Evolutionary conservation across 2,888 invertebrate species (phyloP), one percentile per base, ranked within the genome.

Genomic region (Neoascia interrupta): DNA sequence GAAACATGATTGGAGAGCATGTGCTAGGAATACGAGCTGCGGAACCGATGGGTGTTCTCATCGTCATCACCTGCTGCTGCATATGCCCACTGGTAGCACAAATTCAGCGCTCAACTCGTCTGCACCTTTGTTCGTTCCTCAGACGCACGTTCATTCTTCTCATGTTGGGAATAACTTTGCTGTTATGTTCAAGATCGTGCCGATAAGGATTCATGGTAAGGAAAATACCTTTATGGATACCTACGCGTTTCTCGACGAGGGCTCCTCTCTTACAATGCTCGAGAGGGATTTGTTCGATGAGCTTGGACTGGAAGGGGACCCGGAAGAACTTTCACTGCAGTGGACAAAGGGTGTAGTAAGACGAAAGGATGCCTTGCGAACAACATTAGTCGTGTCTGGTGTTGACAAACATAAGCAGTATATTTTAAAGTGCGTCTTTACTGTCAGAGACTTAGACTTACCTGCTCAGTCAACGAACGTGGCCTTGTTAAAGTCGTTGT

Each of bases 341-440:
- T 61, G 37, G 47, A 61, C 37, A 1, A 60, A 60, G 8, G 45
- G 61, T 18, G 18, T 58, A n/a, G n/a, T n/a, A n/a, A n/a, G n/a
- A n/a, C n/a, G n/a, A n/a, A n/a, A n/a, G n/a, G n/a, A n/a, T n/a
- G n/a, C n/a, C n/a, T 2, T 10, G 47, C 36, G 37, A 10, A 36
- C 36, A 4, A 34, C 34, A 11, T 5, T 60, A 4, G 21, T 23
- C 2, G 47, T 60, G n/a, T 39, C 41, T 5, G 39, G 21, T 1
- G 37, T 51, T 28, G 39, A 19, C 3, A 26, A 21, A n/a, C 49
- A 31, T 11, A 37, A 63, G 18, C 51, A 39, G 1, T 19, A 43
- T 45, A 2, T 45, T 1, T 26, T 60, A 13, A n/a, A 47, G 36
- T 2, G 16, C 1, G 26, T 16, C 10, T 26, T 31, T 8, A 4